These are phyloP conservation scores for Enteromius thamalakanensis DNA, from an alignment of 2,797 vertebrate genomes.

Conservation along the genomic window DNA sequence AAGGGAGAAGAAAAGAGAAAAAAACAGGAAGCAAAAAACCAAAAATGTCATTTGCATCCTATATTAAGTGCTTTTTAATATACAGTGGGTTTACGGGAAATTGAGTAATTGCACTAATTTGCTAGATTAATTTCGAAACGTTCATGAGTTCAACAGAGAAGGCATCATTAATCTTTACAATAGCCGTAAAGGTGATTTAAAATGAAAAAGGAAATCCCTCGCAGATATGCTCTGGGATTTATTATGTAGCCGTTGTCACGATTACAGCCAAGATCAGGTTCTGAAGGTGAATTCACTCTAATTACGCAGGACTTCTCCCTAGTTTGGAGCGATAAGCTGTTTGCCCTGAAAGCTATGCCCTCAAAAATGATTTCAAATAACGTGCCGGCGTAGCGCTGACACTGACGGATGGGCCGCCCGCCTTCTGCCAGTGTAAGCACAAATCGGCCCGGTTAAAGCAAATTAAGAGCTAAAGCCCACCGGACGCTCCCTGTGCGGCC, in stretches of 20 bases:
- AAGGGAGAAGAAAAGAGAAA: slow-evolving; percentile 17
- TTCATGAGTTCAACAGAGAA: slow-evolving; percentile 9
- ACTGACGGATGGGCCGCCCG: slow-evolving; percentile 87
- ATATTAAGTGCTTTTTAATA: slow-evolving; percentile 23
- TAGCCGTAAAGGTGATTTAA: slow-evolving; percentile 56
- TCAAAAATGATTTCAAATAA: slow-evolving; percentile 96
- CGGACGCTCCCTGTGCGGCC: slow-evolving; percentile 67
- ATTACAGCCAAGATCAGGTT: slow-evolving; percentile 77
- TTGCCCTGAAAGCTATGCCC: slow-evolving; percentile 86
- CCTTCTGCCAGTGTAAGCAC: slow-evolving; percentile 76
- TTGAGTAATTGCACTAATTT: slow-evolving; percentile 17
- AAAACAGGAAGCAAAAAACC: neutral
- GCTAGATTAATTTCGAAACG: slow-evolving; percentile 16
- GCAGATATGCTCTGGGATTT: slow-evolving; percentile 41
- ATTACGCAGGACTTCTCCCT: slow-evolving; percentile 93
- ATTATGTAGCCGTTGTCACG: slow-evolving; percentile 64
- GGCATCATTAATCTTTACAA: slow-evolving; percentile 28
- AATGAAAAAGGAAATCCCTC: slow-evolving; percentile 38
- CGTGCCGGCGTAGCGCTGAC: slow-evolving; percentile 83
- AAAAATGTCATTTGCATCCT: neutral
- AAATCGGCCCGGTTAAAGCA: slow-evolving; percentile 78
- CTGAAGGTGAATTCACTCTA: slow-evolving; percentile 96
- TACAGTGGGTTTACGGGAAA: neutral
- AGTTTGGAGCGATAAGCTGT: slow-evolving; percentile 89
- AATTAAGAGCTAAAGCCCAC: slow-evolving; percentile 78